These are phyloP conservation scores for Scaptomyza cyrtandrae DNA, from an alignment of 2,888 invertebrate genomes.

Conservation along the genomic window DNA sequence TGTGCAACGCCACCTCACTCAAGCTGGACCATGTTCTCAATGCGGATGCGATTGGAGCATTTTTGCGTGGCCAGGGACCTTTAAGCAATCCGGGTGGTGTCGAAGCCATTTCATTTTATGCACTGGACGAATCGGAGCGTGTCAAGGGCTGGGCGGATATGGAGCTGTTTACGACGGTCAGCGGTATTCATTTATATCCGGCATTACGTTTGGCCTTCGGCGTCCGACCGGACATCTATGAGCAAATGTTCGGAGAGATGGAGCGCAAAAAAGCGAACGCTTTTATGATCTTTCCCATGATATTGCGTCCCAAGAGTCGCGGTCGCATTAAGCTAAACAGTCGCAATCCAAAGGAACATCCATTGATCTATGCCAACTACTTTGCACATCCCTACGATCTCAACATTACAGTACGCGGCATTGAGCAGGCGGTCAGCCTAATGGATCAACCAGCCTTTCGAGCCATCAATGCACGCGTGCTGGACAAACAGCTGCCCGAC, in stretches of 20 bases:
- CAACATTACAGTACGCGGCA: constrained; percentile 87
- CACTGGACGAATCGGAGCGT: constrained; percentile 83
- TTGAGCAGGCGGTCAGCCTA: constrained; percentile 85
- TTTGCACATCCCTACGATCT: constrained; percentile 87
- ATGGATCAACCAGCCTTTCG: constrained; percentile 85
- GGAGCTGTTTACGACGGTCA: constrained; percentile 88
- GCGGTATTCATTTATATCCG: constrained; percentile 82
- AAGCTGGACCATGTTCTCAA: constrained; percentile 59
- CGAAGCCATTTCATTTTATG: constrained; percentile 87
- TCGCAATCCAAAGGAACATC: constrained; percentile 87
- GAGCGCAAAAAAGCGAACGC: constrained; percentile 79
- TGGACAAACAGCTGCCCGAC: constrained; percentile 86
- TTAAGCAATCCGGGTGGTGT: constrained; percentile 86
- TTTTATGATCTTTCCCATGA: constrained; percentile 87
- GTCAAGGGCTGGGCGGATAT: constrained; percentile 87
- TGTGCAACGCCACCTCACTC: constrained; percentile 82
- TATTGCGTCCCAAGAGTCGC: constrained; percentile 88
- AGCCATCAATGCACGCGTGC: constrained; percentile 85
- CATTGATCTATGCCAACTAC: constrained; percentile 89
- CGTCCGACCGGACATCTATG: constrained; percentile 83
- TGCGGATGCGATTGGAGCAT: constrained; percentile 53
- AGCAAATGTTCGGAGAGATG: constrained; percentile 83
- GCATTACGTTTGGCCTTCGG: constrained; percentile 83
- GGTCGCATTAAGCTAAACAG: constrained; percentile 88
- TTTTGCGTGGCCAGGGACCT: constrained; percentile 81